These are phyloP conservation scores for Aplodontia rufa DNA, from an alignment of 2,113 vertebrate species.

Conservation along the genomic window DNA sequence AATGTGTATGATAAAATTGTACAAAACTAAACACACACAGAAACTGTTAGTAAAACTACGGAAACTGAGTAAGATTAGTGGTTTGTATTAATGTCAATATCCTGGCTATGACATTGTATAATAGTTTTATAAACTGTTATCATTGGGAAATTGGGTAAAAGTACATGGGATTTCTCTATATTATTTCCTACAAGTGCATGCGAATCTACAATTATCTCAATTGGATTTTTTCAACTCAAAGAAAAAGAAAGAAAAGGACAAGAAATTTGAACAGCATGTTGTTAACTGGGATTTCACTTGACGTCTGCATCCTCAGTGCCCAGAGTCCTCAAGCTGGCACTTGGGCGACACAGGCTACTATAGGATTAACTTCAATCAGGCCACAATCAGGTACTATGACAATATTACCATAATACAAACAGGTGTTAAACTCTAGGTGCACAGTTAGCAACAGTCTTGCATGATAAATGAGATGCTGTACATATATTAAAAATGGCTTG, in stretches of 20 bases:
- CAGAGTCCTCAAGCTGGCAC: background rate
- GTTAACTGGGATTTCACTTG: background rate
- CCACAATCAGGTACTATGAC: background rate
- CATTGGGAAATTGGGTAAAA: background rate
- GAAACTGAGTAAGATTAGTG: background rate
- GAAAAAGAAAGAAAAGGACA: background rate
- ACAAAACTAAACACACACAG: background rate
- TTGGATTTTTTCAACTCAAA: background rate
- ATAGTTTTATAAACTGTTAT: background rate
- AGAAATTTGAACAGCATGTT: background rate
- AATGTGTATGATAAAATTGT: background rate
- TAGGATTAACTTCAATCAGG: background rate
- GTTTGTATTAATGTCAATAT: too few relatives aligned
- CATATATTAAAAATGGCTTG: background rate
- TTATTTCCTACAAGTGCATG: background rate
- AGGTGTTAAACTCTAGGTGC: background rate
- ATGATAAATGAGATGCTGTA: background rate
- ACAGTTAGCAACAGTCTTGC: background rate
- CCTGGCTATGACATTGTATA: too few relatives aligned
- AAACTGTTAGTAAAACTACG: background rate
- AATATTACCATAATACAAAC: background rate
- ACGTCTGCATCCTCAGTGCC: background rate
- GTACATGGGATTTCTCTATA: background rate
- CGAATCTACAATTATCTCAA: background rate
- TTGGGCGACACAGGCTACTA: background rate